Percentiles rank a stretch among this genome's conserved stretches.
phyloP scores from a whole-genome alignment of 2,797 vertebrate species.

The Ispidina picta region DNA sequence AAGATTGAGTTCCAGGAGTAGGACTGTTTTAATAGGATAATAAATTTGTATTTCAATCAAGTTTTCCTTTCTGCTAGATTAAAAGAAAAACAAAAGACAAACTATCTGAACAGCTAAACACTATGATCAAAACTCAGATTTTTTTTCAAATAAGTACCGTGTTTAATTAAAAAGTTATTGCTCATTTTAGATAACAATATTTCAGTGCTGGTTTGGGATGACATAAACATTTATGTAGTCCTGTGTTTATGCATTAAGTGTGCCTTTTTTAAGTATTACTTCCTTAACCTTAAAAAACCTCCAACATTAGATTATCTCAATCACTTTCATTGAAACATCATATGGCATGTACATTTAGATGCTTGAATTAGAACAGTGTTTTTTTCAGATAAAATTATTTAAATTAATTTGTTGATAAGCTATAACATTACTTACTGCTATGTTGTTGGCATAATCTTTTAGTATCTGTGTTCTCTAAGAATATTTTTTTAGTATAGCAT shows the following conservation, averaged over 20 bases:
- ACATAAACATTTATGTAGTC: background rate
- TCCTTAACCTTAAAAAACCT: background rate
- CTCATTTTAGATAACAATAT: background rate
- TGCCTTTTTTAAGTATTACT: background rate
- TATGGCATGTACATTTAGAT: background rate
- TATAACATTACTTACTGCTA: background rate
- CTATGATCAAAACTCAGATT: background rate
- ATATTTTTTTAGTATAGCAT: background rate
- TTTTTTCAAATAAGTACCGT: background rate
- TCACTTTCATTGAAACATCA: background rate
- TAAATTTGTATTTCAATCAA: background rate
- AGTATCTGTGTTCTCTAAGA: background rate
- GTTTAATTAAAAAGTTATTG: background rate
- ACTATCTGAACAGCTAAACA: background rate
- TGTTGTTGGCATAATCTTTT: background rate
- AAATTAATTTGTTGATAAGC: background rate
- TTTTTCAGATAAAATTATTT: background rate
- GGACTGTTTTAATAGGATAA: background rate
- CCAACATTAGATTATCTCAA: background rate
- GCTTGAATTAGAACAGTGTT: background rate
- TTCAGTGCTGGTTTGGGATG: background rate
- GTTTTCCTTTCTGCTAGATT: background rate
- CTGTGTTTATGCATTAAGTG: background rate
- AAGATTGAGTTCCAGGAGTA: background rate
- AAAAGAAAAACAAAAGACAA: background rate